These are phyloP conservation scores for Araneus ventricosus DNA, from an alignment of 1,140 invertebrate genomes.

Conservation along the genomic window DNA sequence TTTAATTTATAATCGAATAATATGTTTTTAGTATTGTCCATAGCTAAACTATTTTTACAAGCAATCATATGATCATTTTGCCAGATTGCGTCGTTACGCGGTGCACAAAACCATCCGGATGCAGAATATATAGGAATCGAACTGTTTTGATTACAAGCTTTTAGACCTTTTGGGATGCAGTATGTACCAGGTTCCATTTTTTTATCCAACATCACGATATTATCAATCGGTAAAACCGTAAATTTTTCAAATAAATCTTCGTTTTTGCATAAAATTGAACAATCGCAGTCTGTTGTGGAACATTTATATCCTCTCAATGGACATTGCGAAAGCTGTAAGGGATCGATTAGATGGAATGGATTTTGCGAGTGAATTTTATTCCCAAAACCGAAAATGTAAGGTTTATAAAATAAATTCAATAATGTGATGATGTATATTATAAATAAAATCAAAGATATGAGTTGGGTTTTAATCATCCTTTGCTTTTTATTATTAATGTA, in stretches of 20 bases:
- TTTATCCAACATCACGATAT: background rate
- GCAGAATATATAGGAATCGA: background rate
- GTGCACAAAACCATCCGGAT: background rate
- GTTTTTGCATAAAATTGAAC: background rate
- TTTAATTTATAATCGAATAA: slow-evolving; percentile 4
- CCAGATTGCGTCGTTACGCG: background rate
- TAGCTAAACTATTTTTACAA: background rate
- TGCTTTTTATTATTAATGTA: slow-evolving; percentile 14
- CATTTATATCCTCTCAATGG: slow-evolving; percentile 9
- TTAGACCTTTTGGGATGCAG: slow-evolving; percentile 29
- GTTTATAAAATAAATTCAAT: slow-evolving; percentile 6
- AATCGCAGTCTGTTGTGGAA: background rate
- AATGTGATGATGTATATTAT: background rate
- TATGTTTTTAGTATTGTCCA: background rate
- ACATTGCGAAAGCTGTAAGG: background rate
- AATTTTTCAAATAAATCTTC: background rate
- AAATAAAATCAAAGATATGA: slow-evolving; percentile 23
- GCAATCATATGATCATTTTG: background rate
- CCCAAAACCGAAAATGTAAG: background rate
- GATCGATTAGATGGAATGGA: background rate
- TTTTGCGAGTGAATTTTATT: background rate
- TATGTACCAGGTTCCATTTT: slow-evolving; percentile 14
- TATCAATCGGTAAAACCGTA: background rate
- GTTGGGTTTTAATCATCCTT: background rate
- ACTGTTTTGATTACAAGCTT: background rate